Evolutionary conservation across 2,797 vertebrate species (phyloP).

Genomic region (Tiaroga cobitis): DNA sequence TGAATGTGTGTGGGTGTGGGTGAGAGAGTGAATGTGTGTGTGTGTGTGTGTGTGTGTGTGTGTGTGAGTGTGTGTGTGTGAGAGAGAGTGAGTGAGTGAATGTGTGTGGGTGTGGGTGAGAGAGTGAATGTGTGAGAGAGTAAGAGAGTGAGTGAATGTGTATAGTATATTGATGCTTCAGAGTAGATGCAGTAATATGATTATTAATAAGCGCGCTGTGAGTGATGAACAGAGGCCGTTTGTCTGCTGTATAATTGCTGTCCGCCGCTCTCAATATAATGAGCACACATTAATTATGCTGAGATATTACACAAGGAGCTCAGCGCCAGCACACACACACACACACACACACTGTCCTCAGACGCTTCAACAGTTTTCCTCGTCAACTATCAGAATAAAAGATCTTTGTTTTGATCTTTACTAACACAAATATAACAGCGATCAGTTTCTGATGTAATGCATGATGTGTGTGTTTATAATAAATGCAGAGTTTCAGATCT

Average conservation of each 20-base stretch:
- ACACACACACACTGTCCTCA: neutral
- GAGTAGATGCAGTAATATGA: neutral
- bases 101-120: too few relatives aligned
- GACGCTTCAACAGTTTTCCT: neutral
- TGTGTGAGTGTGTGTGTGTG: neutral
- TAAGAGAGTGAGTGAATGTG: too few relatives aligned
- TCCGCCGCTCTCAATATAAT: neutral
- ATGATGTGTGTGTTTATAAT: neutral
- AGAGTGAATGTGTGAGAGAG: too few relatives aligned
- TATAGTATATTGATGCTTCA: neutral
- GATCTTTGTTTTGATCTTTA: neutral
- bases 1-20: too few relatives aligned
- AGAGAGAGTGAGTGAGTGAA: too few relatives aligned
- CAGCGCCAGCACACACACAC: neutral
- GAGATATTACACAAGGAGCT: constrained; percentile 7
- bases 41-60: too few relatives aligned
- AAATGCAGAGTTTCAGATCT: neutral
- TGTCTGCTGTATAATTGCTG: constrained; percentile 11
- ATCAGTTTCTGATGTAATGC: too few relatives aligned
- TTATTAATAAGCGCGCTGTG: neutral
- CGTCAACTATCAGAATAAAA: neutral
- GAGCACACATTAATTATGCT: constrained; percentile 14
- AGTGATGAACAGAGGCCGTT: neutral
- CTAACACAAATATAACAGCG: neutral
- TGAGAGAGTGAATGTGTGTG: neutral